These are phyloP conservation scores for Leucoptera coffeella DNA, from an alignment of 2,888 invertebrate genomes.

Conservation along the genomic window DNA sequence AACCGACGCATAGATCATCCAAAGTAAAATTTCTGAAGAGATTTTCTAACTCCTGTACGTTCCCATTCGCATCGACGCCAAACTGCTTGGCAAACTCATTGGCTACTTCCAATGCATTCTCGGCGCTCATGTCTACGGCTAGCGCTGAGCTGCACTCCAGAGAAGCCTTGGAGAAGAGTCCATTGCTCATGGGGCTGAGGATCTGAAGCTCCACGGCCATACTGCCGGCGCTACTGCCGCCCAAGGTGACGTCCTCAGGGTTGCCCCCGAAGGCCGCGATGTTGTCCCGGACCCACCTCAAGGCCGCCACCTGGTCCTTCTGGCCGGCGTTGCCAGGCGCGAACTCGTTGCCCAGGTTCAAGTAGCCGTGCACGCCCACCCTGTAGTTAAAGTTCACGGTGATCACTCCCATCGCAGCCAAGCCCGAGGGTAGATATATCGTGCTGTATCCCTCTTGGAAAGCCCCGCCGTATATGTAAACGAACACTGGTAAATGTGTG, in stretches of 20 bases:
- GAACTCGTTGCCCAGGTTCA: constrained; percentile 5
- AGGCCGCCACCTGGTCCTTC: constrained; percentile 5
- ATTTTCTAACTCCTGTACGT: constrained; percentile 1
- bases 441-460: constrained; percentile 1
- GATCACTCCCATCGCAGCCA: too few species aligned
- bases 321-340: constrained; percentile 6
- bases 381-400: constrained; percentile 4
- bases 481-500: constrained; percentile 1
- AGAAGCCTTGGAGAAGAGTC: constrained; percentile 5
- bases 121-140: neutral
- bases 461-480: constrained; percentile 3
- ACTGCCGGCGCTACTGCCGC: constrained; percentile 5
- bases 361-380: constrained; percentile 4
- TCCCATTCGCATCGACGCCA: neutral
- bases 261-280: constrained; percentile 6
- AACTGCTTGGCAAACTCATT: neutral
- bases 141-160: constrained; percentile 3
- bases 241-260: constrained; percentile 5
- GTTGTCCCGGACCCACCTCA: constrained; percentile 6
- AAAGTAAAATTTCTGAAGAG: constrained; percentile 1
- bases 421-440: too few species aligned
- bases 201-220: constrained; percentile 3
- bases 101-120: constrained; percentile 3
- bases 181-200: constrained; percentile 3
- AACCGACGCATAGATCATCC: too few species aligned